Evolutionary conservation across 2,797 vertebrate genomes (phyloP).

Genomic region (Oophaga sylvatica): DNA sequence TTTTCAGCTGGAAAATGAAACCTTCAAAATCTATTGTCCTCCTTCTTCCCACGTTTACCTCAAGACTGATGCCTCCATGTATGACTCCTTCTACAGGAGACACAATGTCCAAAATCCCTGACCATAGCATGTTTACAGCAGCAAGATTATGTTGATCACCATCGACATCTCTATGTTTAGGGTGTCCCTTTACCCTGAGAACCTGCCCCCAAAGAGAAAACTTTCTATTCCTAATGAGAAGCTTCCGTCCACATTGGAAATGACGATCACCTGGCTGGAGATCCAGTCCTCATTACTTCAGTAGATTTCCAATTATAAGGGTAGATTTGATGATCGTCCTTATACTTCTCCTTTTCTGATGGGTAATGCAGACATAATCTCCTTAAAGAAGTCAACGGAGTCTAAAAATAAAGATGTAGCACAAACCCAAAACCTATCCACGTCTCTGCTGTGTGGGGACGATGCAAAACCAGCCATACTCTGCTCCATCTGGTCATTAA

Average conservation of each 20-base stretch:
- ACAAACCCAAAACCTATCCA: too few relatives aligned
- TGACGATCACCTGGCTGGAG: background rate
- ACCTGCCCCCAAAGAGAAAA: background rate
- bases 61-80: background rate
- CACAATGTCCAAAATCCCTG: background rate
- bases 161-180: too few relatives aligned
- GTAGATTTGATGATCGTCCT: background rate
- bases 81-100: background rate
- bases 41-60: background rate
- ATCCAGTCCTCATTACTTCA: background rate
- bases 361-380: background rate
- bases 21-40: background rate
- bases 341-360: background rate
- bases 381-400: background rate
- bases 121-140: conserved; percentile 2
- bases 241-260: background rate
- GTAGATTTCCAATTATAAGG: background rate
- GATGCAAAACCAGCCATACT: too few relatives aligned
- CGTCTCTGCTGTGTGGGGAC: too few relatives aligned
- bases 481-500: background rate
- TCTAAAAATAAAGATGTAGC: too few relatives aligned
- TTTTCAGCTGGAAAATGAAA: conserved; percentile 34
- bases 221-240: background rate
- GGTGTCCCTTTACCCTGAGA: background rate
- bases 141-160: background rate